A percentile compares a stretch with the other conserved stretches of the same genome.
phyloP scores from a whole-genome alignment of 2,113 vertebrate genomes.

The Orientallactaga bullata region DNA sequence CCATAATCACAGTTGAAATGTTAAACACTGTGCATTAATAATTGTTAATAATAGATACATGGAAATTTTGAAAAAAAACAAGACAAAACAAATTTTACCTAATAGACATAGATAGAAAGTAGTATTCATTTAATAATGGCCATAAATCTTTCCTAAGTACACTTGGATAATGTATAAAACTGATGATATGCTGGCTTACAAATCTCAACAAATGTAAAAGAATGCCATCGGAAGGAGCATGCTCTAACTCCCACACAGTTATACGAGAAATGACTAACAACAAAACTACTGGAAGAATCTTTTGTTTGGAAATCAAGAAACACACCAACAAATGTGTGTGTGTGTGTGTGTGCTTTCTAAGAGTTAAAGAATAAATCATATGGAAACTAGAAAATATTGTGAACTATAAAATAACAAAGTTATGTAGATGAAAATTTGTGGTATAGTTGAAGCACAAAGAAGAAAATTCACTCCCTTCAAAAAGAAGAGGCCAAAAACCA shows the following conservation, averaged over 20 bases:
- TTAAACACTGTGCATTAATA: slow-evolving; percentile 6
- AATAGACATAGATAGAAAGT: background rate
- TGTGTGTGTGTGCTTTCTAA: background rate
- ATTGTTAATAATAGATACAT: background rate
- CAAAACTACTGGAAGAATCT: background rate
- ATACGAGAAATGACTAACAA: background rate
- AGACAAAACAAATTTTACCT: background rate
- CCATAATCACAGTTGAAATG: background rate
- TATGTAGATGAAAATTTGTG: background rate
- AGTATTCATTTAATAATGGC: background rate
- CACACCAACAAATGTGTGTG: background rate
- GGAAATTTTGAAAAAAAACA: slow-evolving; percentile 4
- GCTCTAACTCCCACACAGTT: background rate
- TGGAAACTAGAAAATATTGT: slow-evolving; percentile 39
- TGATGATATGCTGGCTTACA: background rate
- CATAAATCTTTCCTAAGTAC: background rate
- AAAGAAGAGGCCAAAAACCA: background rate
- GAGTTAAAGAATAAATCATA: slow-evolving; percentile 17
- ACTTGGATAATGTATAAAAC: background rate
- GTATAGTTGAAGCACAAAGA: background rate
- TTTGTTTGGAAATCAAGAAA: slow-evolving; percentile 19
- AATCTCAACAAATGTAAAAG: slow-evolving; percentile 3
- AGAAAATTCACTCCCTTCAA: background rate
- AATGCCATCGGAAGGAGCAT: background rate
- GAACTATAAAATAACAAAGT: background rate